Conservation (phyloP, 1,140 invertebrate genomes). For the Drosophila mayri region DNA sequence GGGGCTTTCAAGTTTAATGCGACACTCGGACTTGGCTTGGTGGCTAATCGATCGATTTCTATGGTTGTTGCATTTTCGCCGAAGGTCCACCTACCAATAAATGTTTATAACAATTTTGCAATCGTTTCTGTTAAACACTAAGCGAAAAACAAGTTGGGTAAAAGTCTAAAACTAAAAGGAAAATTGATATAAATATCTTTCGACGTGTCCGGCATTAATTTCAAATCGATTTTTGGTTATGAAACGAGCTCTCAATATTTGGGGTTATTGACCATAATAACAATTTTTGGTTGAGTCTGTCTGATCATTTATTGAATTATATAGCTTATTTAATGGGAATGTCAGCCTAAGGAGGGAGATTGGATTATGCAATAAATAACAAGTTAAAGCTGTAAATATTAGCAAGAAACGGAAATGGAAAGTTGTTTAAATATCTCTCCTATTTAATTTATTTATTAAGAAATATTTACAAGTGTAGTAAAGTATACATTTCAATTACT, state of each 20-base stretch:
- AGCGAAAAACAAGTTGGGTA: conserved; percentile 49
- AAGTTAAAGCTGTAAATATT: background rate
- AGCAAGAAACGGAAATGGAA: no score
- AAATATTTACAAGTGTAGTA: background rate
- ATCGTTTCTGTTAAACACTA: conserved; percentile 33
- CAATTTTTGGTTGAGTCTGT: conserved; percentile 39
- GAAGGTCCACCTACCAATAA: conserved; percentile 35
- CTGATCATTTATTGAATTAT: conserved; percentile 31
- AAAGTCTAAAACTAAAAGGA: conserved; percentile 45
- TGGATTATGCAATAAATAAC: conserved; percentile 37
- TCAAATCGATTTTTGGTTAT: conserved; percentile 29
- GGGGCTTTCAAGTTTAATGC: conserved; percentile 72
- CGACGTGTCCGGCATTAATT: conserved; percentile 57
- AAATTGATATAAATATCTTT: background rate
- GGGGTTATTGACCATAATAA: conserved; percentile 81
- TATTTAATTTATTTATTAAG: no score
- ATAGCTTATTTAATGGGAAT: conserved; percentile 28
- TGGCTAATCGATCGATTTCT: conserved; percentile 73
- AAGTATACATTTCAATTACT: conserved; percentile 3
- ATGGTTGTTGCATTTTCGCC: conserved; percentile 56
- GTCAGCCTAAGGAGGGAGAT: background rate
- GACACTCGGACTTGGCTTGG: conserved; percentile 57
- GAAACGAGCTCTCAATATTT: conserved; percentile 63
- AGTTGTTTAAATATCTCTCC: no score
- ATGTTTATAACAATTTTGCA: conserved; percentile 28